Percentiles rank a stretch among this genome's conserved stretches.
These are phyloP conservation scores for Pavo muticus DNA, from an alignment of 2,113 vertebrate genomes.

Conservation along the genomic window DNA sequence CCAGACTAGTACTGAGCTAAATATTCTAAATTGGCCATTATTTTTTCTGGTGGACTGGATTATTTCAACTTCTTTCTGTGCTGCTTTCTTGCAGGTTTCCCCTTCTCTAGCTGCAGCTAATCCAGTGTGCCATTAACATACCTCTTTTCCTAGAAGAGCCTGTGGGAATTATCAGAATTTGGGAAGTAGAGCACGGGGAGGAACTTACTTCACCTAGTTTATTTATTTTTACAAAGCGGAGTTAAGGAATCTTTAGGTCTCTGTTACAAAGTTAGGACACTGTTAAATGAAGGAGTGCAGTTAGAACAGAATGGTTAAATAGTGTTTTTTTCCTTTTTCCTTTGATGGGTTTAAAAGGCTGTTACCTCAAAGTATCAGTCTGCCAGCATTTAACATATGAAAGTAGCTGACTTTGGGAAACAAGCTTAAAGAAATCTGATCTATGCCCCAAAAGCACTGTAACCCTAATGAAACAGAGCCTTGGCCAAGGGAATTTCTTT, in stretches of 20 bases:
- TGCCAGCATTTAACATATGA: not conserved
- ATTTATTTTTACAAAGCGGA: not conserved
- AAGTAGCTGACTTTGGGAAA: not conserved
- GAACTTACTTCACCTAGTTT: not conserved
- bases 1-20: not conserved
- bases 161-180: not conserved
- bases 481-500: not conserved
- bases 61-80: not conserved
- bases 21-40: not conserved
- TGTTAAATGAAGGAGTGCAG: constrained; percentile 4
- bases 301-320: not conserved
- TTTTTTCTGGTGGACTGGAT: not conserved
- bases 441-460: not conserved
- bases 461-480: not conserved
- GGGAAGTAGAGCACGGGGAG: not conserved
- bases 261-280: not conserved
- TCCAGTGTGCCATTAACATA: not conserved
- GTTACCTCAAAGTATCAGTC: not conserved
- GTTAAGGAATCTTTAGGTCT: not conserved
- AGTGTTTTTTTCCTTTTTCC: not conserved
- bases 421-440: not conserved
- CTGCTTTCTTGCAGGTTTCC: not conserved
- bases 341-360: not conserved
- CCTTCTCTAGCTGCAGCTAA: not conserved
- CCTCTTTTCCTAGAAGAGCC: not conserved